Percentiles rank a stretch among this genome's conserved stretches.
Conservation (phyloP, 1,140 invertebrate species). For the Elymnias hypermnestra region DNA sequence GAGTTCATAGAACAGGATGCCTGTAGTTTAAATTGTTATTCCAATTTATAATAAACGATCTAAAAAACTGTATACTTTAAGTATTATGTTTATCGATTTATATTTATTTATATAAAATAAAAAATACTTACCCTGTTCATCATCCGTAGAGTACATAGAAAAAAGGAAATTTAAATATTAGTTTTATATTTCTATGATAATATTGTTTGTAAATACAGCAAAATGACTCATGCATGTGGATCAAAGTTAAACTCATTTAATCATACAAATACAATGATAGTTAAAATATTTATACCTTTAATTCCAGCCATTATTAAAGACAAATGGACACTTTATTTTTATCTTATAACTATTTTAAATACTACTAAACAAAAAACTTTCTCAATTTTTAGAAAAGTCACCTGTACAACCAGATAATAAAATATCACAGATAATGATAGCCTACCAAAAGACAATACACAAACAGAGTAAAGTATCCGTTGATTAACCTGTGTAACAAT, state of each 20-base stretch:
- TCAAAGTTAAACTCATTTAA: constrained; percentile 5
- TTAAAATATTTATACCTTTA: constrained; percentile 37
- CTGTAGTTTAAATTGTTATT: too few species aligned
- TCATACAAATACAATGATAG: background rate
- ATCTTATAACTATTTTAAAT: constrained; percentile 21
- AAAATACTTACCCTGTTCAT: constrained; percentile 23
- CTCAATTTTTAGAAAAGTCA: constrained; percentile 9
- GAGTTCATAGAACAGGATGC: too few species aligned
- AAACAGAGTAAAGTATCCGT: too few species aligned
- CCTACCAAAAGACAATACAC: background rate
- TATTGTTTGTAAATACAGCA: constrained; percentile 47
- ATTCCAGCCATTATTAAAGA: constrained; percentile 49
- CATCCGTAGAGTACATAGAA: constrained; percentile 39
- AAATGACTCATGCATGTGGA: constrained; percentile 40
- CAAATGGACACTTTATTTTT: constrained; percentile 11
- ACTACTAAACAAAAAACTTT: constrained; percentile 15
- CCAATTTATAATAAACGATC: too few species aligned
- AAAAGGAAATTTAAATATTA: constrained; percentile 25
- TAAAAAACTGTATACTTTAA: too few species aligned
- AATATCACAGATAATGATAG: constrained; percentile 1
- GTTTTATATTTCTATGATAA: constrained; percentile 17
- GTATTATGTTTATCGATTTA: too few species aligned
- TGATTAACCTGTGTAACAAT: too few species aligned
- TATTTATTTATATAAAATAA: too few species aligned
- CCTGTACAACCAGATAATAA: constrained; percentile 20